Evolutionary conservation across 2,113 vertebrate species (phyloP), one percentile per base, ranked within the genome.

Genomic region (Sciurus niger): DNA sequence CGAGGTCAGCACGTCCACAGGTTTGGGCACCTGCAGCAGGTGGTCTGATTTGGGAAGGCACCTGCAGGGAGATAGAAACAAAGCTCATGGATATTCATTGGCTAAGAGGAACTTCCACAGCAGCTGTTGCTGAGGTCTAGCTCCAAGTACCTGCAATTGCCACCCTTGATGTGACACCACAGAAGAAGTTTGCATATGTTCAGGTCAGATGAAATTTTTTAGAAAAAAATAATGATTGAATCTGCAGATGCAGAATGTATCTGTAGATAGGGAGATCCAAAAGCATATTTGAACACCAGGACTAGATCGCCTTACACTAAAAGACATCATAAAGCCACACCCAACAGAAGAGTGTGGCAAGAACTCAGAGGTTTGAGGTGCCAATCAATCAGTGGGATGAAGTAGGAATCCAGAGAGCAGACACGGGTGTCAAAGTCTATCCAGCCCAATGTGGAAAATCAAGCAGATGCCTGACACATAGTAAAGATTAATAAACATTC

Each of bases 41-140:
- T 4, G 1, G 18, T 28, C 12, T 8, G 32, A 60, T 9, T 32
- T 40, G 18, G 18, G n/a, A 58, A 88, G 1, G 4, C 16, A 30
- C 13, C 30, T 16, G 25, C 13, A 40, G 43, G 32, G n/a, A 80
- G 53, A 10, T 34, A 3, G 65, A n/a, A 6, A 32, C n/a, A 32
- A 14, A 8, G 16, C 20, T 28, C 9, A 1, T 0, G 2, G 32
- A 4, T 4, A 22, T 25, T 34, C 2, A 2, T 63, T 0, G 24
- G 12, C 76, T 60, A 8, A 3, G 28, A 12, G 58, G 14, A 28
- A 0, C 30, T 37, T 13, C 43, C 17, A 4, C 0, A 5, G 53
- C 53, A n/a, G 22, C 34, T 17, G 53, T 11, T 55, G 14, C 63
- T 34, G 7, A 91, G 20, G 9, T 14, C 18, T 11, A 10, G 28